Base-by-base conservation (phyloP, 2,888 invertebrate species). In the Proisotoma minuta region DNA sequence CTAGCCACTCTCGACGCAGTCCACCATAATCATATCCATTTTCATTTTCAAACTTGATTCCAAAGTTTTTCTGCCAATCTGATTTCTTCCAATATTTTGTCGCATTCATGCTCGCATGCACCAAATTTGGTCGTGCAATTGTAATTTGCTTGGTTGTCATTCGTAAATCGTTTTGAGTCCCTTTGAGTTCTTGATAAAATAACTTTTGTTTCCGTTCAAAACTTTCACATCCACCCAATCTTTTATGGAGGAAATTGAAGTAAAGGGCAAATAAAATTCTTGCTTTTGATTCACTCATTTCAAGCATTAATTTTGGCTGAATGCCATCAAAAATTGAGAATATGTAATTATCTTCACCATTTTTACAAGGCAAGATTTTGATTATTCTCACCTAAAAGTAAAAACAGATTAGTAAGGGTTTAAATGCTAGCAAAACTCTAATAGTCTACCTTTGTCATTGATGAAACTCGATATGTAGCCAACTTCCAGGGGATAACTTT, bases 11-110 rank as follows among this genome's bases (percentile, higher is more conserved):
- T 65, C 94, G 85, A 5, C 94, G 83, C 47, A 94, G 82, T 2
- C 95, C 95, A 71, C 95, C 95, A 91, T 92, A 94, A 80, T 96
- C 95, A 8, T 53, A 62, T 28, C 73, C 81, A 75, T 78, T 78
- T 74, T 81, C 81, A 4, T 78, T 79, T 47, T 75, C 66, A 73
- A 81, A 81, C 15, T 75, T 74, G n/a, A 81, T 76, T 73, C 80
- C 80, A 74, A 80, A 80, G 66, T 78, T 78, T 65, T 77, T 77
- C 66, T 78, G 79, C 81, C 81, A 81, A 68, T 81, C 80, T n/a
- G n/a, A n/a, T n/a, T n/a, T n/a, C 39, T 76, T 73, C 2, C 76
- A 43, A 43, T 43, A 34, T 47, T 27, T 20, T 43, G 18, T 47
- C 34, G 18, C 23, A 34, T n/a, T 18, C 5, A 23, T 26, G 23